These are phyloP conservation scores for Odontophorus gujanensis DNA, from an alignment of 2,113 vertebrate species.

Conservation along the genomic window DNA sequence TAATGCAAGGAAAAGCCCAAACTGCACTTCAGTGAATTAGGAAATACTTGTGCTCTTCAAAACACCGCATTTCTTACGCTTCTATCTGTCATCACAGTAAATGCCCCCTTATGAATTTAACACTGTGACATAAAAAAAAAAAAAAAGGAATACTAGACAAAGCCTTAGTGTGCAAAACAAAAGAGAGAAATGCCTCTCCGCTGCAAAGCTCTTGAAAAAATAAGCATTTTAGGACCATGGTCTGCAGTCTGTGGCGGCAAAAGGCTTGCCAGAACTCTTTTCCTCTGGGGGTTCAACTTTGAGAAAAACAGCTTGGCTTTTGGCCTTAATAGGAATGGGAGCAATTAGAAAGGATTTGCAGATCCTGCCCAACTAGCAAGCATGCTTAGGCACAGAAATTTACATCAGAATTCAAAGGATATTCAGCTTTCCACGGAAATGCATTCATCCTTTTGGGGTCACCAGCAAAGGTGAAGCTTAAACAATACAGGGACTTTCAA, in stretches of 20 bases:
- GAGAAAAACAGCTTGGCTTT: background rate
- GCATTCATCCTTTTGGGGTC: background rate
- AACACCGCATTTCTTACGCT: background rate
- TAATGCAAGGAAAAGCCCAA: background rate
- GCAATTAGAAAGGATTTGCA: background rate
- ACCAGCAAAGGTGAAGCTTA: background rate
- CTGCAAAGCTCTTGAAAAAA: background rate
- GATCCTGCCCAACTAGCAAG: background rate
- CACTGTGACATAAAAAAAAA: background rate
- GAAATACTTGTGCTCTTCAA: background rate
- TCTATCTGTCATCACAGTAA: background rate
- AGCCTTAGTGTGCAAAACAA: background rate
- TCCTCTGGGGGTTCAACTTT: background rate
- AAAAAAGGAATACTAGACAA: background rate
- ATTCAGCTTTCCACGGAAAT: background rate
- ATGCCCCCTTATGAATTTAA: background rate
- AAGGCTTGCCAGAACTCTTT: background rate
- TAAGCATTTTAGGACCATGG: fast-evolving
- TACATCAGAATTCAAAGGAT: background rate
- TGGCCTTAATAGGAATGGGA: background rate
- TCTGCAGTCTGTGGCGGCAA: background rate
- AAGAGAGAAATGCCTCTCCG: background rate
- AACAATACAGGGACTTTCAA: background rate
- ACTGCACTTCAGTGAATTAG: background rate
- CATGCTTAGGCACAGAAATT: background rate